Percentiles rank a stretch among this genome's conserved stretches.
Evolutionary conservation across 2,113 vertebrate genomes (phyloP).

Genomic region (Crypturellus undulatus): DNA sequence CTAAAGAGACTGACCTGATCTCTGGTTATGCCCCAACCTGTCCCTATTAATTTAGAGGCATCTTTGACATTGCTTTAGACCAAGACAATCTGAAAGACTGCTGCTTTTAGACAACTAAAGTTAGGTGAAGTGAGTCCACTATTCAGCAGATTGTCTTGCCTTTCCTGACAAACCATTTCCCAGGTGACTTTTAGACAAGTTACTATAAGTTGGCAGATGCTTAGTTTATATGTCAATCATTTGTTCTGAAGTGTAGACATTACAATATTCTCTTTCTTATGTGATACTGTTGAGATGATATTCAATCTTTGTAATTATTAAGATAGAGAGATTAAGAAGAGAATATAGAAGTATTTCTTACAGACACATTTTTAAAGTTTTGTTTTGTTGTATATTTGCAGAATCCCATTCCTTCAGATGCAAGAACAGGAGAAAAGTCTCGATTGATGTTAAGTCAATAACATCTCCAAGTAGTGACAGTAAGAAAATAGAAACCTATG

Average conservation of each 20-base stretch:
- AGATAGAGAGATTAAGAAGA: no score
- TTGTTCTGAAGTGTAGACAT: not conserved
- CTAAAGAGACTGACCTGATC: not conserved
- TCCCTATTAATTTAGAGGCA: not conserved
- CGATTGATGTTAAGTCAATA: constrained; percentile 87
- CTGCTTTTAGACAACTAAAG: not conserved
- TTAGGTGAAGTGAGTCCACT: not conserved
- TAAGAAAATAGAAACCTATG: constrained; percentile 67
- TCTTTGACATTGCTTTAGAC: not conserved
- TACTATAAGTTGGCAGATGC: not conserved
- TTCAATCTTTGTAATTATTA: not conserved
- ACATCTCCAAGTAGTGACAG: constrained; percentile 92
- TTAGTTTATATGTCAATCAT: not conserved
- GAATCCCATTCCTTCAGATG: constrained; percentile 87
- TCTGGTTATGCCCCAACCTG: not conserved
- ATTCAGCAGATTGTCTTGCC: not conserved
- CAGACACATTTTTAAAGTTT: not conserved
- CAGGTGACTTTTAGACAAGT: not conserved
- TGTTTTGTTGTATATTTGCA: constrained; percentile 69
- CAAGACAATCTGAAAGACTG: not conserved
- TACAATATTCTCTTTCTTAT: accelerated
- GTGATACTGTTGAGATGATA: not conserved
- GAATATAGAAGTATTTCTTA: not conserved
- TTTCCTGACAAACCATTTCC: not conserved
- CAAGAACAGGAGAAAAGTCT: constrained; percentile 92